phyloP scores from a whole-genome alignment of 2,113 vertebrate species.

The Alectura lathami region DNA sequence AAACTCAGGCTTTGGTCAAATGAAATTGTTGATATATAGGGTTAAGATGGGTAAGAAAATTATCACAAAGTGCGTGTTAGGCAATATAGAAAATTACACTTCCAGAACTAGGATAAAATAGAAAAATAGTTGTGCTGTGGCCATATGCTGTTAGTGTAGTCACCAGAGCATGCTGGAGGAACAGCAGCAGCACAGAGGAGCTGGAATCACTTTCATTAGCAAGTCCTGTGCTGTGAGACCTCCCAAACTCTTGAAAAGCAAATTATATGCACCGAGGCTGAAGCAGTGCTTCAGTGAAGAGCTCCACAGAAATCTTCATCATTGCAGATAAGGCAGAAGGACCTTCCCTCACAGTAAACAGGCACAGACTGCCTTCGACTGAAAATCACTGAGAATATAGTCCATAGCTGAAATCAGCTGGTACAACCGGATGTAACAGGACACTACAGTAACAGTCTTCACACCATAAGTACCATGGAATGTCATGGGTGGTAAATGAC shows the following conservation, averaged over 20 bases:
- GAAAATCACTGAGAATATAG: background rate
- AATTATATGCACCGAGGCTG: background rate
- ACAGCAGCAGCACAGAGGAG: background rate
- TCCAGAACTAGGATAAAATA: background rate
- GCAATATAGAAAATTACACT: background rate
- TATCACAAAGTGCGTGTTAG: background rate
- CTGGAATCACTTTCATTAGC: background rate
- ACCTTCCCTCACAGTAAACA: background rate
- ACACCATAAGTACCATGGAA: background rate
- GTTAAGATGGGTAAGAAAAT: background rate
- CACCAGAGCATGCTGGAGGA: background rate
- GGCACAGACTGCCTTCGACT: background rate
- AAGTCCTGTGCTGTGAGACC: background rate
- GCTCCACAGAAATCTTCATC: background rate
- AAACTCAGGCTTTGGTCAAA: background rate
- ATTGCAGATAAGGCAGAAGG: accelerated
- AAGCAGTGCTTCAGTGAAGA: background rate
- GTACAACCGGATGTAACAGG: background rate
- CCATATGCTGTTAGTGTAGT: background rate
- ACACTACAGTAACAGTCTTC: background rate
- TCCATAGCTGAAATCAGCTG: background rate
- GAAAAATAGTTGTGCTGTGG: background rate
- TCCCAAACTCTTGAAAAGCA: background rate
- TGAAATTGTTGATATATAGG: background rate
- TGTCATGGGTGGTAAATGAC: background rate